Evolutionary conservation across 2,797 vertebrate genomes (phyloP), one percentile per base, ranked within the genome.

Genomic region (Anguilla anguilla): DNA sequence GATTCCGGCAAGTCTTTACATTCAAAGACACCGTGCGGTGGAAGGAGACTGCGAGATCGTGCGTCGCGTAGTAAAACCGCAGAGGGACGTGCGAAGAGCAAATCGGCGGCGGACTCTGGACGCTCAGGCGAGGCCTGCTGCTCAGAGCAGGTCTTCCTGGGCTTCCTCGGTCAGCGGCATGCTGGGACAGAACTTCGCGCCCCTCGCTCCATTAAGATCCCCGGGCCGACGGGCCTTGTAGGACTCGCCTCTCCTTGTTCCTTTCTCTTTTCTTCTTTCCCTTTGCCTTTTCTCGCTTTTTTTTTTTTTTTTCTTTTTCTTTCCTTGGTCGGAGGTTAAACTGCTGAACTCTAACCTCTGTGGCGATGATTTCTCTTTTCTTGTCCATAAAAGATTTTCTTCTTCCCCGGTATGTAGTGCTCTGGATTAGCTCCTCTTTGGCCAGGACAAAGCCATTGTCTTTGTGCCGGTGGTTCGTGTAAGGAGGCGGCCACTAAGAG

Each of bases 271-370:
- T 95, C 91, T 95, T 92, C 2, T 0, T 94, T 93, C 92, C 95
- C 93, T 94, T 93, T 94, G 95, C 95, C 96, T 96, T 93, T 95
- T 95, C 94, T 94, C 79, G 28, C 93, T 95, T 90, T 94, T 91
- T 93, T 94, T 95, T 95, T 94, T 94, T 94, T 94, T 94, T 91
- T 95, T 92, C 2, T 0, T 94, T 93, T 95, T 90, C 93, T 91
- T 93, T 94, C 95, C 94, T 95, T 93, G 96, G 97, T 96, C 97
- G 98, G 96, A 97, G 98, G 98, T 98, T 98, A 98, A 98, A 98
- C 97, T 98, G 97, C 97, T 97, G 97, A 97, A 97, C 98, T 97
- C 96, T 97, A 95, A 97, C 97, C 97, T 97, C 94, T 93, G 93
- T 96, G 96, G 95, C 95, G 96, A 96, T 92, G 94, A 93, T 91